These are phyloP conservation scores for Centropus unirufus DNA, from an alignment of 2,113 vertebrate species.

Conservation along the genomic window DNA sequence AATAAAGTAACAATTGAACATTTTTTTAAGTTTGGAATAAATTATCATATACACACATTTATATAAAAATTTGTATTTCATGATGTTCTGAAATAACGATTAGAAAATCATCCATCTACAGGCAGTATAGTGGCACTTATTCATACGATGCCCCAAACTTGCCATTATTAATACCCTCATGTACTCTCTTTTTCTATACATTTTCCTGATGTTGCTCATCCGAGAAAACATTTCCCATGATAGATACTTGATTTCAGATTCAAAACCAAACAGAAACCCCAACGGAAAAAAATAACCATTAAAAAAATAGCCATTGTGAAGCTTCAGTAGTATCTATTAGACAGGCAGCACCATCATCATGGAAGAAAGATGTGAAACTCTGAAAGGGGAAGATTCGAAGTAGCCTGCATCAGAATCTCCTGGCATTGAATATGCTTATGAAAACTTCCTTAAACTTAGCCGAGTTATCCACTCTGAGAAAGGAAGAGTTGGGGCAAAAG, in stretches of 20 bases:
- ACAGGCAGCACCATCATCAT: neutral
- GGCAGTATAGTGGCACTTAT: neutral
- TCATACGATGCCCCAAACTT: neutral
- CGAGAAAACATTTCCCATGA: neutral
- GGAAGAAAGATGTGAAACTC: neutral
- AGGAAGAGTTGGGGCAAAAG: neutral
- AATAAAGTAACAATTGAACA: neutral
- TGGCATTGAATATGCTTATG: neutral
- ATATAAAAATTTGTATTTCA: neutral
- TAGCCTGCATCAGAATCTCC: neutral
- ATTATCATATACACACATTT: neutral
- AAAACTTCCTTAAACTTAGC: neutral
- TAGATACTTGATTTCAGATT: conserved; percentile 35
- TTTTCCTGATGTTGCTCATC: neutral
- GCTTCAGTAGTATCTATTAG: neutral
- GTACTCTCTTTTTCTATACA: neutral
- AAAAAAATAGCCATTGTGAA: neutral
- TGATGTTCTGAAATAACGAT: neutral
- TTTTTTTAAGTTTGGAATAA: neutral
- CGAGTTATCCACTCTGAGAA: neutral
- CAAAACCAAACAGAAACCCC: conserved; percentile 12
- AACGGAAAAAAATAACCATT: neutral
- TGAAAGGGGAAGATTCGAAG: neutral
- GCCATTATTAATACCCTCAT: neutral
- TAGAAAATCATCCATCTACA: neutral